Base-by-base conservation (phyloP, 2,113 vertebrate genomes). In the Psilopsiagon aymara region DNA sequence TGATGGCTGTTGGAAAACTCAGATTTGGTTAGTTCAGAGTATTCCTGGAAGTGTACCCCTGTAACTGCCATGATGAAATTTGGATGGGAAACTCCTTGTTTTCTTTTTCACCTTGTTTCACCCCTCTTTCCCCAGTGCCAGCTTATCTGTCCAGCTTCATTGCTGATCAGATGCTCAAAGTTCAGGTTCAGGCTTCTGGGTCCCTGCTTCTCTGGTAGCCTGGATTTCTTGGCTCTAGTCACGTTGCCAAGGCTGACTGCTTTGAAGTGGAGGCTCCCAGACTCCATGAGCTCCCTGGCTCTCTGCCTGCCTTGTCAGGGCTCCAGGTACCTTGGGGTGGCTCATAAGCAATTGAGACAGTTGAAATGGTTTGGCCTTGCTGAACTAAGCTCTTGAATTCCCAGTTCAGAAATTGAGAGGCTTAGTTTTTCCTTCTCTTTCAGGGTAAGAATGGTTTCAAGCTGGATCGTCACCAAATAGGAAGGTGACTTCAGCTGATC, bases 221-320 rank as follows among this genome's bases (percentile, higher is more conserved):
- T 52, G 71, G 49, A 9, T 86, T 90, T 84, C 2, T 5, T 88
- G 66, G 86, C 88, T 69, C 21, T 33, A 18, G 94, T 89, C 91
- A 10, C 16, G 0, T 46, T 71, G 92, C 93, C 93, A 86, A 16
- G 43, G 52, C 73, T 47, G 59, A 13, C 44, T 57, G 57, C 94
- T 96, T 96, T 93, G 86, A 86, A 95, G 94, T 35, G 52, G 33
- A 55, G 55, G 55, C 82, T 95, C 73, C 39, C 80, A 86, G 76
- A 55, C 52, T 86, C 68, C 20, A 1, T 37, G 60, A 86, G 77
- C 69, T 88, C n/a, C 33, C 43, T 93, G 94, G 64, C 82, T 47
- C 7, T 37, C 17, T 46, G 51, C 86, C 73, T 78, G 71, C 49
- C 35, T 49, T 71, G 29, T 84, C 62, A 44, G 60, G 62, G 69